A percentile compares a stretch with the other conserved stretches of the same genome.
Conservation (phyloP, 2,888 invertebrate genomes). For the Thelaira solivaga region DNA sequence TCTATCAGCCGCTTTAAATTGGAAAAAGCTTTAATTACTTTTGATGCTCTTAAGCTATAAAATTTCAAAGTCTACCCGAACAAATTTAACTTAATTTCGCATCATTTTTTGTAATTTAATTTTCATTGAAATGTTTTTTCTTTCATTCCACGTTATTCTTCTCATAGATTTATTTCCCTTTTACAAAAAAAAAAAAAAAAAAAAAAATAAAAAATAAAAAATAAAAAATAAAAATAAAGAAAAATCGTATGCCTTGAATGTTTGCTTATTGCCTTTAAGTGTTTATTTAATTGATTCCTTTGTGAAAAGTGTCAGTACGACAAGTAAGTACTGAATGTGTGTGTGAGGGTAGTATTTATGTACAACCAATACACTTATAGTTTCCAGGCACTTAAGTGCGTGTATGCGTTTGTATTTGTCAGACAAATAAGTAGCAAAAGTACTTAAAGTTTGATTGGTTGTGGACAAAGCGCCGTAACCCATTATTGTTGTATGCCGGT, state of each 20-base stretch:
- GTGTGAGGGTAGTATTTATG: slow-evolving; percentile 4
- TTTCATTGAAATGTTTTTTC: no score
- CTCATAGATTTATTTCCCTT: no score
- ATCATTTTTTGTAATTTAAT: no score
- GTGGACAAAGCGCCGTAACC: slow-evolving; percentile 49
- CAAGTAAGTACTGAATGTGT: neutral
- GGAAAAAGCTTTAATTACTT: no score
- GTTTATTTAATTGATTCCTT: slow-evolving; percentile 72
- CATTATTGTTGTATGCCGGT: slow-evolving; percentile 27
- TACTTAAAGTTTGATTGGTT: slow-evolving; percentile 72
- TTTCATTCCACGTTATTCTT: no score
- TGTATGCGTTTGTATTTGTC: slow-evolving; percentile 34
- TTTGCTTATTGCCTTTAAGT: slow-evolving; percentile 62
- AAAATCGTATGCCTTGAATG: slow-evolving; percentile 15
- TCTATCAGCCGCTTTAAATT: no score
- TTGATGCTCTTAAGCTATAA: no score
- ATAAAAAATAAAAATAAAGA: no score
- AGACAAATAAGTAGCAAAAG: slow-evolving; percentile 59
- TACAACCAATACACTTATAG: slow-evolving; percentile 24
- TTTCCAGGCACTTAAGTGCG: slow-evolving; percentile 61
- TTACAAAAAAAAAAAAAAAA: no score
- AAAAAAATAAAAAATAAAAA: no score
- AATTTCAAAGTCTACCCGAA: no score
- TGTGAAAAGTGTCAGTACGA: slow-evolving; percentile 62
- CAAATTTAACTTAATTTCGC: no score